These are phyloP conservation scores for Gorsachius magnificus DNA, from an alignment of 2,797 vertebrate genomes.

Conservation along the genomic window DNA sequence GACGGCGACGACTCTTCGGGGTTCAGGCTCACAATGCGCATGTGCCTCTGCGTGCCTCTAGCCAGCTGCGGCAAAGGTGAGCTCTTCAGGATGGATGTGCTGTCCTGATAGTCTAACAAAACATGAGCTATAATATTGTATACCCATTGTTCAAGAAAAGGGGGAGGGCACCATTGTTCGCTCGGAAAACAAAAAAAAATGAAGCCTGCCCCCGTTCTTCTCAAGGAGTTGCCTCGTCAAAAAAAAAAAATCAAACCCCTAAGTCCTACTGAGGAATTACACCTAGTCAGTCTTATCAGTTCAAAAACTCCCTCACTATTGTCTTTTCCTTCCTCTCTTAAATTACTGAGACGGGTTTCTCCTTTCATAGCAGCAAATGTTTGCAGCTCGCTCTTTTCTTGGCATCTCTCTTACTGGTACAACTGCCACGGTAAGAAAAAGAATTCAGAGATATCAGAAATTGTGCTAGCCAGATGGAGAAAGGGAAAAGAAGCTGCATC, in stretches of 20 bases:
- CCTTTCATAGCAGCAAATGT: not conserved
- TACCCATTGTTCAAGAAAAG: not conserved
- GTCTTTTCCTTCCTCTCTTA: slow-evolving; percentile 23
- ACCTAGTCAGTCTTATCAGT: not conserved
- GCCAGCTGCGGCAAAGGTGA: not conserved
- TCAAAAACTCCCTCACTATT: not conserved
- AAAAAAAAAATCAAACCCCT: not conserved
- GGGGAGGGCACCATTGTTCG: not conserved
- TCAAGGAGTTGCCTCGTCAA: not conserved
- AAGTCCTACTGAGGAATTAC: not conserved
- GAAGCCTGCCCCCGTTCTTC: not conserved
- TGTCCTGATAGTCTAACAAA: not conserved
- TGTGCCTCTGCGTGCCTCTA: not conserved
- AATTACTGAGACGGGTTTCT: not conserved
- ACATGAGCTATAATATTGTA: not conserved
- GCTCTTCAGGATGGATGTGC: not conserved
- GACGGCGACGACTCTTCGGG: accelerated
- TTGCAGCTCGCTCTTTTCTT: not conserved
- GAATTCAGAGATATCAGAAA: not conserved
- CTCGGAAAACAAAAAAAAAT: not conserved
- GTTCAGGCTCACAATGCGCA: not conserved
- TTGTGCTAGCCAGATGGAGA: not conserved
- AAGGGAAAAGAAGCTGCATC: not conserved
- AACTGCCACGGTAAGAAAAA: not conserved
- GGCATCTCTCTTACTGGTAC: not conserved